Evolutionary conservation across 1,140 invertebrate genomes (phyloP), one percentile per base, ranked within the genome.

Genomic region (Trachymyrmex septentrionalis): DNA sequence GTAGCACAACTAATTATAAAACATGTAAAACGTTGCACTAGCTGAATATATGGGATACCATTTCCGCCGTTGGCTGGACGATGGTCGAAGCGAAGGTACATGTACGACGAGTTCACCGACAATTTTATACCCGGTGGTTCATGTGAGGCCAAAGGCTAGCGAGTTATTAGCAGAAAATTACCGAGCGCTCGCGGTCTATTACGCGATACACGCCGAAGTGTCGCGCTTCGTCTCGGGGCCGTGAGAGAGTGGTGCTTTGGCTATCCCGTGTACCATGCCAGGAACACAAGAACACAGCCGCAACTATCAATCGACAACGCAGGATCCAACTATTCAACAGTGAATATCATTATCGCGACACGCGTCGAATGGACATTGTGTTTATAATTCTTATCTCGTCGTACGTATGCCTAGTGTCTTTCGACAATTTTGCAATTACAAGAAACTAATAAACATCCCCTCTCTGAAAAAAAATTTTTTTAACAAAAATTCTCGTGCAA

Each of bases 111-210:
- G 38, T 59, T 84, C 69, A 57, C 48, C 64, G 85, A 80, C 76
- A 48, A 76, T 76, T 80, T 76, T 86, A 76, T 81, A 75, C 85
- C 57, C 66, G 85, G 78, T 86, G 85, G 78, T 82, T 67, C 85
- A 82, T 71, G 77, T n/a, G 69, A 84, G 76, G 85, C 38, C 85
- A 80, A 67, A 78, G 85, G 86, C 81, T 90, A 90, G 87, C 90
- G 87, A 90, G 88, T 88, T 90, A 90, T 91, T 90, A 90, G 76
- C 85, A 86, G 76, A 81, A 88, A 86, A 91, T 87, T 75, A 87
- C 87, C 69, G 48, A 77, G 72, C 57, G n/a, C 63, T 80, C 87
- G 77, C 77, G 86, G 77, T 87, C 88, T 88, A 91, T 91, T 91
- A 88, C 87, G 61, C 86, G 88, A 90, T 85, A 87, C 82, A 72